Percentiles rank a stretch among this genome's conserved stretches.
phyloP scores from a whole-genome alignment of 2,888 invertebrate genomes.

The Chrysopilus asiliformis region DNA sequence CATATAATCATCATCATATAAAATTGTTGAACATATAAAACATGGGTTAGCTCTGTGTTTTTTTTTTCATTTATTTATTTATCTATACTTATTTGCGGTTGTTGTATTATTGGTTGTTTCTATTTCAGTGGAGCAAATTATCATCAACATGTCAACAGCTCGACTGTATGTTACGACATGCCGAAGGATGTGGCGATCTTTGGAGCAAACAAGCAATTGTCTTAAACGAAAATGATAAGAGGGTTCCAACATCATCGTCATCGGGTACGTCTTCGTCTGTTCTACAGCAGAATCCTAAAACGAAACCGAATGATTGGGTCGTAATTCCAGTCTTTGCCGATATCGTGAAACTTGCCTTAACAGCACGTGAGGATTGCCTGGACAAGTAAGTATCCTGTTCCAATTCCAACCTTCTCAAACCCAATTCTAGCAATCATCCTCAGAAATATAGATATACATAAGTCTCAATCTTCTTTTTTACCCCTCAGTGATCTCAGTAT shows the following conservation, averaged over 20 bases:
- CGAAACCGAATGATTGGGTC: constrained; percentile 36
- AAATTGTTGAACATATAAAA: too few relatives aligned
- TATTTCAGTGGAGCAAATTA: constrained; percentile 32
- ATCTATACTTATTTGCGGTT: too few relatives aligned
- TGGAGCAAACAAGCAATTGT: constrained; percentile 35
- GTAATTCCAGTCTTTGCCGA: constrained; percentile 37
- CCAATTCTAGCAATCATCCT: too few relatives aligned
- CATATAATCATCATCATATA: too few relatives aligned
- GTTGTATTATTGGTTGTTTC: background rate
- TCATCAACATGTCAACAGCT: constrained; percentile 34
- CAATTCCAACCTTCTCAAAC: too few relatives aligned
- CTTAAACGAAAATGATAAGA: constrained; percentile 28
- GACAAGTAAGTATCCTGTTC: constrained; percentile 35
- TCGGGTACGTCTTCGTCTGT: constrained; percentile 10
- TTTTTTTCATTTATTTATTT: too few relatives aligned
- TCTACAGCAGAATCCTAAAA: constrained; percentile 12
- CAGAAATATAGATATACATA: too few relatives aligned
- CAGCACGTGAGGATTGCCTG: constrained; percentile 34
- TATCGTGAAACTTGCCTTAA: constrained; percentile 36
- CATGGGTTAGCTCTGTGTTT: too few relatives aligned
- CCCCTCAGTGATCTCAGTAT: too few relatives aligned
- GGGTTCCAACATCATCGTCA: constrained; percentile 6
- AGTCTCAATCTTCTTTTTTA: too few relatives aligned
- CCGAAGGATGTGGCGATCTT: constrained; percentile 34
- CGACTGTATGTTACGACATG: constrained; percentile 35